Evolutionary conservation across 2,113 vertebrate species (phyloP).

Genomic region (Catagonus wagneri): DNA sequence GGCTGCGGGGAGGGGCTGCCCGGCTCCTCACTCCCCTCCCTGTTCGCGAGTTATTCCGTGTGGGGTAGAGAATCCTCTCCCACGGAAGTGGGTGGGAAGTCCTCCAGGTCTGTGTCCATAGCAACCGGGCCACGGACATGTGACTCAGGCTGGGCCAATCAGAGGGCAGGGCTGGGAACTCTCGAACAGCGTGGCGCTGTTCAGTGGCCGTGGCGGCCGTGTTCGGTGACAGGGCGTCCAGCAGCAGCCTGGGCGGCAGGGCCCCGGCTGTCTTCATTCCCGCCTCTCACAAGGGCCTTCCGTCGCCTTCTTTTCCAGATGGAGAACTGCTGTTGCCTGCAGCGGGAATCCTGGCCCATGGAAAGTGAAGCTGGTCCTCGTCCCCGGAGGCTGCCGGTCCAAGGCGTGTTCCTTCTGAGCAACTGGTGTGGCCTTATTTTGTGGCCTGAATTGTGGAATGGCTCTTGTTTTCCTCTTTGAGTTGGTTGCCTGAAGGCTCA

Average conservation of each 20-base stretch:
- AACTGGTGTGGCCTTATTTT: not conserved
- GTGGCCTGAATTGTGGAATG: accelerated
- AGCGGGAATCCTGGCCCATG: not conserved
- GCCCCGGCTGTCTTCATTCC: not conserved
- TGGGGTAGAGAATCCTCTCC: accelerated
- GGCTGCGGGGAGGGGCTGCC: not conserved
- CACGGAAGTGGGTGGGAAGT: accelerated
- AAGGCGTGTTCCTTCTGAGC: not conserved
- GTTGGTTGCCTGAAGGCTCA: not conserved
- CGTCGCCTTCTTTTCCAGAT: accelerated
- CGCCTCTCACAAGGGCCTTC: not conserved
- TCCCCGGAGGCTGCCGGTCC: not conserved
- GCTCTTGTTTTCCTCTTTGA: accelerated
- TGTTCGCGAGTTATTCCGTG: not conserved
- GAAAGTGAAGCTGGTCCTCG: accelerated
- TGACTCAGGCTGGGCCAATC: not conserved
- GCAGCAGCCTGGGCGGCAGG: accelerated
- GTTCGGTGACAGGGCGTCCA: not conserved
- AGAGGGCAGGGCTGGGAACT: not conserved
- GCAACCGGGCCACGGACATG: not conserved
- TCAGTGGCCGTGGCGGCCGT: accelerated
- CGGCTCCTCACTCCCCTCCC: not conserved
- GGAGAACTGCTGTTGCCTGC: not conserved
- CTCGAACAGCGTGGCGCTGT: accelerated
- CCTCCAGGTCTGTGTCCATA: not conserved